phyloP scores from a whole-genome alignment of 2,888 invertebrate species.

The Geotrupes spiniger region DNA sequence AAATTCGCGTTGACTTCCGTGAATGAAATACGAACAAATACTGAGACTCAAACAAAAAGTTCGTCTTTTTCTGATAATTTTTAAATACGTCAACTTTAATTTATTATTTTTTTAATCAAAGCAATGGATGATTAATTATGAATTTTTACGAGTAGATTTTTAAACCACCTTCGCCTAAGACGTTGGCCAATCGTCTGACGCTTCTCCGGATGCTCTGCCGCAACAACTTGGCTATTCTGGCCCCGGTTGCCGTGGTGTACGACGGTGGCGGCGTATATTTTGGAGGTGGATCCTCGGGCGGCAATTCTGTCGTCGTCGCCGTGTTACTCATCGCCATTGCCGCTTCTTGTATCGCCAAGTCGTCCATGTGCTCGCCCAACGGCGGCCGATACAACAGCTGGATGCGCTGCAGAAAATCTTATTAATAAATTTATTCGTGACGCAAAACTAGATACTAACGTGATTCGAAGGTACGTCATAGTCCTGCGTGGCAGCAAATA shows the following conservation, averaged over 20 bases:
- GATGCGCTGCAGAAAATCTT: slow-evolving; percentile 63
- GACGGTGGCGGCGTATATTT: slow-evolving; percentile 93
- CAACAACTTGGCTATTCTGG: slow-evolving; percentile 70
- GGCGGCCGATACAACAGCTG: slow-evolving; percentile 80
- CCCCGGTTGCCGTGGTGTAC: slow-evolving; percentile 89
- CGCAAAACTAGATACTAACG: slow-evolving; percentile 10
- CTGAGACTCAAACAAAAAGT: too few species aligned
- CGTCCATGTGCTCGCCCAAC: slow-evolving; percentile 52
- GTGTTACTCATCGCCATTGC: slow-evolving; percentile 34
- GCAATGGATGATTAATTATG: too few species aligned
- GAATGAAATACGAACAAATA: too few species aligned
- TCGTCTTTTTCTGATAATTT: too few species aligned
- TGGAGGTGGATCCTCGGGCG: slow-evolving; percentile 76
- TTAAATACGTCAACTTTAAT: too few species aligned
- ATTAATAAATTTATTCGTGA: slow-evolving; percentile 2
- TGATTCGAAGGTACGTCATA: slow-evolving; percentile 1
- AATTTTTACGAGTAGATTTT: too few species aligned
- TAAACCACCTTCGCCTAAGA: slow-evolving; percentile 54
- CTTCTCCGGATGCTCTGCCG: slow-evolving; percentile 77
- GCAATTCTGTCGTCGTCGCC: slow-evolving; percentile 28
- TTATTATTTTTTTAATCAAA: too few species aligned
- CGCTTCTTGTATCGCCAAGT: slow-evolving; percentile 44
- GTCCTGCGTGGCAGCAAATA: slow-evolving; percentile 1
- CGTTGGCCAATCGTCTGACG: slow-evolving; percentile 64
- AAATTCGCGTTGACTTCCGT: too few species aligned